A percentile compares a stretch with the other conserved stretches of the same genome.
Evolutionary conservation across 2,888 invertebrate genomes (phyloP).

Genomic region (Meiosimyza decipiens): DNA sequence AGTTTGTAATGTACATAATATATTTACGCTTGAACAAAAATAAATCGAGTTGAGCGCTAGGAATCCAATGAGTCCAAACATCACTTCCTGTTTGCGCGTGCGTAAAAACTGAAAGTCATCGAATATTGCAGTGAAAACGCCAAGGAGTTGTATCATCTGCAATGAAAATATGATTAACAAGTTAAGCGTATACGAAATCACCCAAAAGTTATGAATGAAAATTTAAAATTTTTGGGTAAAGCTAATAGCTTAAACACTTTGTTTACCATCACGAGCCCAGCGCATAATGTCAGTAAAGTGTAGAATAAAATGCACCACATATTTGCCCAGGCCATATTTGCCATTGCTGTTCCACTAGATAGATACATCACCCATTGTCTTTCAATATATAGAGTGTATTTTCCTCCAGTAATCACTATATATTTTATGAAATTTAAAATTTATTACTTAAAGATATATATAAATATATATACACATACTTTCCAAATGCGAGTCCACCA

Average conservation of each 20-base stretch:
- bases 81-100: slow-evolving; percentile 45
- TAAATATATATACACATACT: slow-evolving; percentile 7
- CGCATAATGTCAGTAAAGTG: slow-evolving; percentile 77
- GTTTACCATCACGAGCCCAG: slow-evolving; percentile 80
- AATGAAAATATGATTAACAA: neutral
- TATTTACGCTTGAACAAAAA: slow-evolving; percentile 55
- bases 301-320: slow-evolving; percentile 80
- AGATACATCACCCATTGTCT: slow-evolving; percentile 37
- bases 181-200: neutral
- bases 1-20: neutral
- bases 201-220: neutral
- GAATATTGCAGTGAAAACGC: slow-evolving; percentile 54
- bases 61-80: slow-evolving; percentile 41
- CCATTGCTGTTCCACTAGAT: slow-evolving; percentile 40
- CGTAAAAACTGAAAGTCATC: slow-evolving; percentile 58
- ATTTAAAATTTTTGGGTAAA: neutral
- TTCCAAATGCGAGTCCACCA: slow-evolving; percentile 70
- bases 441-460: too few relatives aligned
- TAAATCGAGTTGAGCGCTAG: slow-evolving; percentile 49
- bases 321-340: slow-evolving; percentile 68
- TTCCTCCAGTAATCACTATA: neutral
- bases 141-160: slow-evolving; percentile 54
- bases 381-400: slow-evolving; percentile 31
- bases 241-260: neutral
- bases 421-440: too few relatives aligned